phyloP scores from a whole-genome alignment of 2,113 vertebrate genomes.

The Microcebus ravelobensis region DNA sequence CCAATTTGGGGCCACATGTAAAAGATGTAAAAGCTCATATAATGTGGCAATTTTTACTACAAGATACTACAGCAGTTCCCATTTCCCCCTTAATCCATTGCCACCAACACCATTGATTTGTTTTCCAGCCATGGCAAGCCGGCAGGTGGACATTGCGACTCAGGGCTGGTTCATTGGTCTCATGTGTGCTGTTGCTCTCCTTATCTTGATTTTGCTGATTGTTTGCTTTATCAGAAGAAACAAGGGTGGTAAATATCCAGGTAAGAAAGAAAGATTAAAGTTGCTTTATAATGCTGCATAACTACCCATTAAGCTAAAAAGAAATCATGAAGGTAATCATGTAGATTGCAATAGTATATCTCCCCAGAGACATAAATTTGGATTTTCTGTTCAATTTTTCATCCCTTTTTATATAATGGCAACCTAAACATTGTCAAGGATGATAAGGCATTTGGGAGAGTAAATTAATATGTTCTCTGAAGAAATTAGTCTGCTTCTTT shows the following conservation, averaged over 20 bases:
- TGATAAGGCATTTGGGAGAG: background rate
- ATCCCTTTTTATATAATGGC: background rate
- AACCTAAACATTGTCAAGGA: background rate
- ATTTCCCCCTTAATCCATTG: background rate
- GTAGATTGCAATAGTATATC: background rate
- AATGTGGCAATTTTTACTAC: background rate
- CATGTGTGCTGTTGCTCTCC: conserved; percentile 98
- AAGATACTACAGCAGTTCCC: background rate
- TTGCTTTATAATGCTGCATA: background rate
- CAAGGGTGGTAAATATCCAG: conserved; percentile 99
- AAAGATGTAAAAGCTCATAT: background rate
- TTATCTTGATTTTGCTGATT: conserved; percentile 97
- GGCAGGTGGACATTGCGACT: conserved; percentile 97
- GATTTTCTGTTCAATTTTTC: background rate
- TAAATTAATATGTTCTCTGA: background rate
- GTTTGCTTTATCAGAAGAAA: conserved; percentile 99
- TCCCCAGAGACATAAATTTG: background rate
- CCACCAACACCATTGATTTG: background rate
- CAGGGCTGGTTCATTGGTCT: conserved; percentile 99
- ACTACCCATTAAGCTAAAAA: background rate
- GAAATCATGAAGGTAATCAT: background rate
- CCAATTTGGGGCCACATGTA: background rate
- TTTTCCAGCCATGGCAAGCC: conserved; percentile 93
- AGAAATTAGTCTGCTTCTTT: background rate
- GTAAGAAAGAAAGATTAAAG: conserved; percentile 82